Evolutionary conservation across 2,113 vertebrate genomes (phyloP).

Genomic region (Sus scrofa): T2T-Sscrofa CM000819.6:131077501-131078000

Average conservation of each 20-base stretch:
- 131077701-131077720: not conserved
- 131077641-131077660: not conserved
- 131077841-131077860: not conserved
- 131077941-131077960: not conserved
- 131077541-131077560: not conserved
- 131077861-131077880: not conserved
- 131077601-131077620: not conserved
- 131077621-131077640: not conserved
- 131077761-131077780: not conserved
- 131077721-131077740: not conserved
- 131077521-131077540: not conserved
- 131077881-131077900: not conserved
- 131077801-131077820: not conserved
- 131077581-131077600: not conserved
- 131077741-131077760: not conserved
- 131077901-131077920: not conserved
- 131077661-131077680: not conserved
- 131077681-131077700: not conserved
- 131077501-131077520: not conserved
- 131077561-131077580: not conserved
- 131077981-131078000: not conserved
- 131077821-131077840: not conserved
- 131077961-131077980: not conserved
- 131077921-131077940: not conserved
- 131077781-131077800: not conserved